A percentile compares a stretch with the other conserved stretches of the same genome.
Conservation (phyloP, 1,140 invertebrate species). For the Samia ricini region DNA sequence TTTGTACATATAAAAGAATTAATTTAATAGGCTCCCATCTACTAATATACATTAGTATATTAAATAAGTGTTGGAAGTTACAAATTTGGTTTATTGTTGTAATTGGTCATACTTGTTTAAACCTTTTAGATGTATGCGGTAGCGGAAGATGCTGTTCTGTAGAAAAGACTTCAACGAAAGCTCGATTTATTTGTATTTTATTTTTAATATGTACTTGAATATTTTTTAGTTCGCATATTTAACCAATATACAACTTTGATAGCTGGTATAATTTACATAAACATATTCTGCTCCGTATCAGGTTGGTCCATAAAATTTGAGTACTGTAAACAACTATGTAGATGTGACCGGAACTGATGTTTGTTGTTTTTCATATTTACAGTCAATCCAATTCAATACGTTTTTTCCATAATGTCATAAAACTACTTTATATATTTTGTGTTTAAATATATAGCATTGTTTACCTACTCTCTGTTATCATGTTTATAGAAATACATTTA, state of each 20-base stretch:
- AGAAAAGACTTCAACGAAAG: constrained; percentile 37
- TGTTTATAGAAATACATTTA: no score
- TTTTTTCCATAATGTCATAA: neutral
- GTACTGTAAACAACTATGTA: neutral
- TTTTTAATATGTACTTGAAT: neutral
- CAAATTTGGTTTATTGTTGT: no score
- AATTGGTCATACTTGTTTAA: no score
- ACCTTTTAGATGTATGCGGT: neutral
- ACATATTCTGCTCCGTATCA: neutral
- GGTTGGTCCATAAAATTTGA: neutral
- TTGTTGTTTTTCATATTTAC: neutral
- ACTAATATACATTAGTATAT: no score
- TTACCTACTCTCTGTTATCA: no score
- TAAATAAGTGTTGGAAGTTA: no score
- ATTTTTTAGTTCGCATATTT: neutral
- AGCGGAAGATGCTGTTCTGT: neutral
- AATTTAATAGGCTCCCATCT: no score
- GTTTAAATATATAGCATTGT: neutral
- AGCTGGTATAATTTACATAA: neutral
- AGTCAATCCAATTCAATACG: neutral
- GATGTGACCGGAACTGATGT: neutral
- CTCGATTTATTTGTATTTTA: neutral
- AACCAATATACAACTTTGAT: neutral
- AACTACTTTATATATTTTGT: neutral
- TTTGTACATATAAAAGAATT: no score